Evolutionary conservation across 2,888 invertebrate genomes (phyloP), one percentile per base, ranked within the genome.

Genomic region (Ichneumoninae sp.): DNA sequence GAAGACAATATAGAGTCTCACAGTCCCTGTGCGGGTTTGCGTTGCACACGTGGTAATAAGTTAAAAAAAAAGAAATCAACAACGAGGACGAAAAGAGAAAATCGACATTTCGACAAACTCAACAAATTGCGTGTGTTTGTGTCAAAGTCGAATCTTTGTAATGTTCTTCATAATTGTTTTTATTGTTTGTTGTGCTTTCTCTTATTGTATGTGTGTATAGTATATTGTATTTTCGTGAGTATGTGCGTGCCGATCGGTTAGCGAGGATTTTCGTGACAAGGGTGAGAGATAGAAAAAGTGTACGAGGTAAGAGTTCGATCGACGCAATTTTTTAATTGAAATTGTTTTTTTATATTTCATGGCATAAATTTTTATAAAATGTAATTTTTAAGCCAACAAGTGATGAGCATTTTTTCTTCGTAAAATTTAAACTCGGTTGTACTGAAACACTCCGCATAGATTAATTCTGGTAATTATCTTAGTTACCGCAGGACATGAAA

Each of bases 261-360:
- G 68, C 71, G 66, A 57, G 8, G 22, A 73, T 77, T 68, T 50
- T 76, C 19, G 50, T 81, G 47, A 50, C 5, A 73, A 73, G 8
- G 52, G 68, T 69, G 60, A 52, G 26, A 60, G 22, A 71, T 13
- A 63, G 16, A 60, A 26, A 60, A 57, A 26, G 44, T 10, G 66
- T 33, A 57, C 26, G 44, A 40, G 54, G 44, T 69, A 70, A 78
- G 79, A 79, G 65, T 63, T 47, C 79, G 74, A 83, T 60, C 50
- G 77, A 83, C 16, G 50, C 22, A 33, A 8, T 60, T 52, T 60
- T 52, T 30, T 63, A 6, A 16, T 16, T 16, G 16, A 57, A 57
- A 26, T 57, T 13, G 3, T 57, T 57, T 10, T 57, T 57, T 22
- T 26, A 57, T 22, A 8, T 3, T 26, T 8, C 26, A 16, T 4